These are phyloP conservation scores for Gnatocerus cornutus DNA, from an alignment of 2,888 invertebrate genomes.

Conservation along the genomic window DNA sequence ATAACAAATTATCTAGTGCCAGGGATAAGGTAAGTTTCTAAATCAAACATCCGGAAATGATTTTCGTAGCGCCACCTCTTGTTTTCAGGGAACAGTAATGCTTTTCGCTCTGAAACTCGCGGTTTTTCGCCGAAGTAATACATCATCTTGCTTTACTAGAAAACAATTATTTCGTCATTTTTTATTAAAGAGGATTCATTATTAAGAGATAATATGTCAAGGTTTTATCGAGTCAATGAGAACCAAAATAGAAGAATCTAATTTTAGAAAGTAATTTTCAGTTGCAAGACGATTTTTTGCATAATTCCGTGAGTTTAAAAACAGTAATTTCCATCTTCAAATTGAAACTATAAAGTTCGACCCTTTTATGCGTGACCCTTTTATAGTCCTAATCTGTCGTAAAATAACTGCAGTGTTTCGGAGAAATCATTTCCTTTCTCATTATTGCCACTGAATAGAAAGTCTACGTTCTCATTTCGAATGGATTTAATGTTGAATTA, in stretches of 20 bases:
- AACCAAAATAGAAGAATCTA: constrained; percentile 1
- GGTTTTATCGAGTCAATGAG: constrained; percentile 12
- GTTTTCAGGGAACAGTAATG: not conserved
- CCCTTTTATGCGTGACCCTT: not conserved
- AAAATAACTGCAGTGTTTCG: constrained; percentile 4
- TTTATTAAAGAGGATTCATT: constrained; percentile 2
- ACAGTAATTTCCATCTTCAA: no score
- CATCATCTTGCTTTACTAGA: not conserved
- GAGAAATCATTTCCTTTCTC: constrained; percentile 13
- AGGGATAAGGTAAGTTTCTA: no score
- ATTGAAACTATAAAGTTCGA: no score
- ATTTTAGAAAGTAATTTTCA: no score
- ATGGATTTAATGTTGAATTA: constrained; percentile 17
- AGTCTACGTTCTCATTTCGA: constrained; percentile 9
- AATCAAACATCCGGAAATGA: no score
- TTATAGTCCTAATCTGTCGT: not conserved
- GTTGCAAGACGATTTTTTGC: no score
- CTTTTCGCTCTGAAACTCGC: not conserved
- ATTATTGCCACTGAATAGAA: not conserved
- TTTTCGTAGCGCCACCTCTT: constrained; percentile 3
- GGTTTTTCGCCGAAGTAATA: constrained; percentile 10
- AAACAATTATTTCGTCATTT: constrained; percentile 1
- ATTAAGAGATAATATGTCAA: constrained; percentile 6
- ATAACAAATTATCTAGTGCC: no score
- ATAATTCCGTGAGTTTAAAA: no score